Evolutionary conservation across 2,888 invertebrate genomes (phyloP).

Genomic region (Arenicola marina): DNA sequence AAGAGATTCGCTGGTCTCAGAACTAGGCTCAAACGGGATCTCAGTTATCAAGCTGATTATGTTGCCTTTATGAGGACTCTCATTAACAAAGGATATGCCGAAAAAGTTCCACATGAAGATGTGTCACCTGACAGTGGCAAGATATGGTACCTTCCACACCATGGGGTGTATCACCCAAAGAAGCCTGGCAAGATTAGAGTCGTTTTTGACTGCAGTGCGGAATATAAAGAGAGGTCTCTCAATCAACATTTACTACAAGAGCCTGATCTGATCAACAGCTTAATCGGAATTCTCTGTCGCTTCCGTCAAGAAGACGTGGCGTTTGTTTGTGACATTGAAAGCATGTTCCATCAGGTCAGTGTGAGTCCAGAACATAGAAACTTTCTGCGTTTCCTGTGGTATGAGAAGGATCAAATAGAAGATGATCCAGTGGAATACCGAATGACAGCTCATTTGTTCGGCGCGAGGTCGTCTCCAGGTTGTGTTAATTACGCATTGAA

Average conservation of each 20-base stretch:
- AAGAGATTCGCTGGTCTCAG: too few relatives aligned
- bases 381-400: conserved; percentile 10
- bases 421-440: not conserved
- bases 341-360: conserved; percentile 8
- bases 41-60: too few relatives aligned
- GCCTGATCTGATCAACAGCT: conserved; percentile 3
- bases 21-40: too few relatives aligned
- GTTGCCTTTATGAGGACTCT: too few relatives aligned
- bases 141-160: conserved; percentile 8
- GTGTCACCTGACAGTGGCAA: too few relatives aligned
- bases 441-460: conserved; percentile 5
- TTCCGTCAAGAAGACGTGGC: conserved; percentile 7
- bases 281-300: not conserved
- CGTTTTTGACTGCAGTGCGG: conserved; percentile 4
- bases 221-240: not conserved
- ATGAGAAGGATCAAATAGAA: not conserved
- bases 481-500: not conserved
- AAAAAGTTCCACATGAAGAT: too few relatives aligned
- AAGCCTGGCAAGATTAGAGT: conserved; percentile 1
- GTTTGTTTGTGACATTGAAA: conserved; percentile 4
- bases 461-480: not conserved
- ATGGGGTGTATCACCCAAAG: not conserved
- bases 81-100: too few relatives aligned
- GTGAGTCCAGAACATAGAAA: not conserved
- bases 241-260: conserved; percentile 4